Evolutionary conservation across 2,888 invertebrate species (phyloP).

Genomic region (Agonum fuliginosum): DNA sequence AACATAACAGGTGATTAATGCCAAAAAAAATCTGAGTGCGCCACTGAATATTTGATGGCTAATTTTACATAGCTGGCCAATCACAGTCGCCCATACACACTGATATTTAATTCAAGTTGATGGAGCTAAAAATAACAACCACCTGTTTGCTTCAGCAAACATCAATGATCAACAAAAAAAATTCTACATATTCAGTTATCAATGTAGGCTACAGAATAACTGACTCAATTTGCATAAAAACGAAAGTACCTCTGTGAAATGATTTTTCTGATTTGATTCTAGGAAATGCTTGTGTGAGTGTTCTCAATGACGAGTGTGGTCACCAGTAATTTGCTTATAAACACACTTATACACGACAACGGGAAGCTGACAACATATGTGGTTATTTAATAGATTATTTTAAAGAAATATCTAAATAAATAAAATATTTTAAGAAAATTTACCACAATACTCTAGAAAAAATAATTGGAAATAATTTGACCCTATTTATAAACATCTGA

Average conservation of each 20-base stretch:
- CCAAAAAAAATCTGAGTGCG: too few relatives aligned
- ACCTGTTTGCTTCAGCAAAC: conserved; percentile 19
- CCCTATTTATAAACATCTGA: not conserved
- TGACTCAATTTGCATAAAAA: conserved; percentile 20
- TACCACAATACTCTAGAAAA: not conserved
- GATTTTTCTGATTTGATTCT: conserved; percentile 6
- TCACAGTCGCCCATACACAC: not conserved
- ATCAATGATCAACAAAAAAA: conserved; percentile 18
- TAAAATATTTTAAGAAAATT: conserved; percentile 4
- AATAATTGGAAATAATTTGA: conserved; percentile 3
- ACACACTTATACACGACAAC: not conserved
- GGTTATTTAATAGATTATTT: conserved; percentile 5
- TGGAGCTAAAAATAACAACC: conserved; percentile 22
- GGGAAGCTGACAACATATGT: conserved; percentile 21
- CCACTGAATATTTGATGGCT: not conserved
- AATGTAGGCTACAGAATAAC: conserved; percentile 25
- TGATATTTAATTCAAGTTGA: conserved; percentile 14
- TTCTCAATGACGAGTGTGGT: conserved; percentile 45
- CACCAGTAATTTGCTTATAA: not conserved
- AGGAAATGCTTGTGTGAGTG: conserved; percentile 31
- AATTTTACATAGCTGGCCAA: not conserved
- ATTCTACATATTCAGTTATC: conserved; percentile 14
- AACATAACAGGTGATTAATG: too few relatives aligned
- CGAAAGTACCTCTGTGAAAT: conserved; percentile 27
- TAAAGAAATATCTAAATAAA: not conserved